These are phyloP conservation scores for Lycaon pictus DNA, from an alignment of 2,113 vertebrate species.

Conservation along the genomic window DNA sequence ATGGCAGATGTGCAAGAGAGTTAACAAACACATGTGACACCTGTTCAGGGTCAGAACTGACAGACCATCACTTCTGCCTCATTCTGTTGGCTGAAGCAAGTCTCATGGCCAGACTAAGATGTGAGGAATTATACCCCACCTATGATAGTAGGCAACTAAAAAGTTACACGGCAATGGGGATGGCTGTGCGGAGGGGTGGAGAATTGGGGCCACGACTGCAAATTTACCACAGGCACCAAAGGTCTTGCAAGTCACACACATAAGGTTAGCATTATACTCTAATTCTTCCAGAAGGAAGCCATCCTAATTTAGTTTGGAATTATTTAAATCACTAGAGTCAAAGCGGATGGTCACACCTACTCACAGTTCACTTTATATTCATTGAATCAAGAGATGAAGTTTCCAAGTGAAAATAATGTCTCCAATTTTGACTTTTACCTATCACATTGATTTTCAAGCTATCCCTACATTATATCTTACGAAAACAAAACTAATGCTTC, in stretches of 20 bases:
- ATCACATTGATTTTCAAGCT: constrained; percentile 33
- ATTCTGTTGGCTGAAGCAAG: constrained; percentile 42
- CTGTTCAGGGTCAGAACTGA: neutral
- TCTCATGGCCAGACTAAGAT: neutral
- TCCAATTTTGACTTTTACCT: constrained; percentile 9
- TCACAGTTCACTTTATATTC: constrained; percentile 40
- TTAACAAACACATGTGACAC: neutral
- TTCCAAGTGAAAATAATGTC: constrained; percentile 43
- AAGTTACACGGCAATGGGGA: neutral
- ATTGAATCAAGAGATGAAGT: constrained; percentile 1
- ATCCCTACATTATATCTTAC: constrained; percentile 61
- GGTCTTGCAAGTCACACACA: neutral
- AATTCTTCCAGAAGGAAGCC: neutral
- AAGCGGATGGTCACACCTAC: constrained; percentile 18
- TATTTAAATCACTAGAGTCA: constrained; percentile 33
- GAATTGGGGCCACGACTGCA: neutral
- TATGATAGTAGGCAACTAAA: neutral
- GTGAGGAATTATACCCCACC: neutral
- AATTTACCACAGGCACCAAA: constrained; percentile 28
- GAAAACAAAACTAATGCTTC: constrained; percentile 62
- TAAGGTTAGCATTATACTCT: constrained; percentile 13
- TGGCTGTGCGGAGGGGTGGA: neutral
- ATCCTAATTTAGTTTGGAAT: constrained; percentile 52
- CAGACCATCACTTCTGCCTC: neutral
- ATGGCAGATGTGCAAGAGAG: neutral